Percentiles rank a stretch among this genome's conserved stretches.
phyloP scores from a whole-genome alignment of 2,888 invertebrate species.

The Metellina segmentata region DNA sequence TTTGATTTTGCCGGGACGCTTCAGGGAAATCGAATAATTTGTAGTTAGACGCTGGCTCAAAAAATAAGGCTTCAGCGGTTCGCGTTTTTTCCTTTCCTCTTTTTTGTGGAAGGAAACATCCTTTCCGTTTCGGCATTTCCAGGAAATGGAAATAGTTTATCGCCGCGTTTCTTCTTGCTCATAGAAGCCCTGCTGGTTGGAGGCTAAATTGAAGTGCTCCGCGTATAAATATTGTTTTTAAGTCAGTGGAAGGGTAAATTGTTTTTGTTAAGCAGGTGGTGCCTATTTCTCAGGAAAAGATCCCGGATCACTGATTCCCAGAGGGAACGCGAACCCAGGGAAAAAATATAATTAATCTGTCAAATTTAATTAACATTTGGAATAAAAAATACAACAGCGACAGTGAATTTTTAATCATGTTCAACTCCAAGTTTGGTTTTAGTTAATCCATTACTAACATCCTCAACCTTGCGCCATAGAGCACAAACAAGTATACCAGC shows the following conservation, averaged over 20 bases:
- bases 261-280: not conserved
- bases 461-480: too few species aligned
- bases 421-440: too few species aligned
- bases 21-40: not conserved
- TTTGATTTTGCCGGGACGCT: not conserved
- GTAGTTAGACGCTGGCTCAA: not conserved
- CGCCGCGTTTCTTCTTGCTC: not conserved
- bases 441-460: too few species aligned
- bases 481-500: too few species aligned
- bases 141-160: conserved; percentile 1
- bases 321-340: not conserved
- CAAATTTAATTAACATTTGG: not conserved
- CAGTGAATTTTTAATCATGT: too few species aligned
- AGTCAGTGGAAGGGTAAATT: not conserved
- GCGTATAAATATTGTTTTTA: not conserved
- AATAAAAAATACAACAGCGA: not conserved
- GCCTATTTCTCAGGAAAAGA: not conserved
- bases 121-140: not conserved
- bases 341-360: not conserved
- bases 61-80: not conserved
- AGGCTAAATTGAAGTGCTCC: not conserved
- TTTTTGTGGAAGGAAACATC: not conserved
- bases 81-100: not conserved
- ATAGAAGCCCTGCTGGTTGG: not conserved
- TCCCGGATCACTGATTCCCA: too few species aligned